Evolutionary conservation across 2,888 invertebrate species (phyloP), one percentile per base, ranked within the genome.

Genomic region (Epinotia ramella): DNA sequence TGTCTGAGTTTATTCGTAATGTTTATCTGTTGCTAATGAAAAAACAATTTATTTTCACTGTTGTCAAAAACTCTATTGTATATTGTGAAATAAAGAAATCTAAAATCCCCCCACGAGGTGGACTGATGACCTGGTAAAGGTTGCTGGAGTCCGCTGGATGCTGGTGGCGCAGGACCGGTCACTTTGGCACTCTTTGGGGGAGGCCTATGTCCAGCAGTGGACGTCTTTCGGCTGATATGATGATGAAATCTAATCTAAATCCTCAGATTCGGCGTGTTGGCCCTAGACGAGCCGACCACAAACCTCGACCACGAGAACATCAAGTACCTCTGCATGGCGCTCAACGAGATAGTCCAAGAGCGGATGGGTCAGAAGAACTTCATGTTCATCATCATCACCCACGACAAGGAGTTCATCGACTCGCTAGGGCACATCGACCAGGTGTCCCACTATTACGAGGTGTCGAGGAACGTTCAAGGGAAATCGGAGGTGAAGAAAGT

Each of bases 201-300:
- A 20, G 20, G 20, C 20, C 20, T 20, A 20, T 20, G 20, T 20
- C 20, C 20, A 20, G 20, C 20, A 20, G 20, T 20, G 20, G 20
- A 20, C 20, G 20, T 20, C 20, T 20, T 20, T 20, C 20, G 20
- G 20, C 20, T 20, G 20, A 20, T 20, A 20, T 20, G 20, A 20
- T 20, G 20, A 20, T 20, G 20, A 20, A 24, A 20, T 28, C 1
- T 46, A 11, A 46, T 46, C 11, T 2, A 46, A 49, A 49, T 4
- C 49, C 49, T 16, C 49, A 95, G 98, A 87, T 99, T 99, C 89
- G 99, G 99, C 12, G 97, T 99, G 73, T 93, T 99, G 78, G 98
- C 99, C 0, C 91, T 99, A 68, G 99, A 99, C 90, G 99, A 99
- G 91, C 99, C 99, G 0, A 99, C 99, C 0, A 99, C 99, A 0